Evolutionary conservation across 2,888 invertebrate species (phyloP).

Genomic region (Ophonus ardosiacus): DNA sequence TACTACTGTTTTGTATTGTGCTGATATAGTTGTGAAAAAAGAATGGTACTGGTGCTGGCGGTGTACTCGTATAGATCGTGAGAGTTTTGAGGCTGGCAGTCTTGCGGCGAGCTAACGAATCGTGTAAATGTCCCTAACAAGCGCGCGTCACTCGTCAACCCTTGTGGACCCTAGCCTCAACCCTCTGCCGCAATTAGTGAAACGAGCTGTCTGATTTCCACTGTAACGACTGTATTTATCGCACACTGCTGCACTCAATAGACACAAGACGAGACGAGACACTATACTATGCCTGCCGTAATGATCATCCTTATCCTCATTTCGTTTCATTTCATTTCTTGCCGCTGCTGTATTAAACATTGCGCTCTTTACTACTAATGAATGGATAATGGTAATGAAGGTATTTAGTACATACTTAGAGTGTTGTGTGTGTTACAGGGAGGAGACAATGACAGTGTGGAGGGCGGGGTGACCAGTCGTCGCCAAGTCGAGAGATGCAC

Average conservation of each 20-base stretch:
- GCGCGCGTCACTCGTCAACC: conserved; percentile 68
- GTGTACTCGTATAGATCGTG: conserved; percentile 11
- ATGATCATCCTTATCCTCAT: background rate
- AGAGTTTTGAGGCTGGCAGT: background rate
- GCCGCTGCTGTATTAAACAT: too few species aligned
- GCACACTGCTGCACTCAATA: background rate
- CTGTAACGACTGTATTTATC: conserved; percentile 62
- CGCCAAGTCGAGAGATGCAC: conserved; percentile 74
- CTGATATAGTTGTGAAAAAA: background rate
- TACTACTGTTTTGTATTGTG: background rate
- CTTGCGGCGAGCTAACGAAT: conserved; percentile 69
- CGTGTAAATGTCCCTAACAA: conserved; percentile 71
- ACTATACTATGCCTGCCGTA: background rate
- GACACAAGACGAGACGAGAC: too few species aligned
- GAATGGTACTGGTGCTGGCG: background rate
- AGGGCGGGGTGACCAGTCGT: conserved; percentile 66
- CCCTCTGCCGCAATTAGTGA: conserved; percentile 60
- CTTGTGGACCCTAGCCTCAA: conserved; percentile 43
- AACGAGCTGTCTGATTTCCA: conserved; percentile 62
- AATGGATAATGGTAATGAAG: background rate
- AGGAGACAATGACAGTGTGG: conserved; percentile 53
- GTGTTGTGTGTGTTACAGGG: conserved; percentile 13
- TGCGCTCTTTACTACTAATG: too few species aligned
- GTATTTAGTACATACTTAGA: background rate
- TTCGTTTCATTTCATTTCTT: too few species aligned